phyloP scores from a whole-genome alignment of 2,888 invertebrate species.

The Caenorhabditis sp. region DNA sequence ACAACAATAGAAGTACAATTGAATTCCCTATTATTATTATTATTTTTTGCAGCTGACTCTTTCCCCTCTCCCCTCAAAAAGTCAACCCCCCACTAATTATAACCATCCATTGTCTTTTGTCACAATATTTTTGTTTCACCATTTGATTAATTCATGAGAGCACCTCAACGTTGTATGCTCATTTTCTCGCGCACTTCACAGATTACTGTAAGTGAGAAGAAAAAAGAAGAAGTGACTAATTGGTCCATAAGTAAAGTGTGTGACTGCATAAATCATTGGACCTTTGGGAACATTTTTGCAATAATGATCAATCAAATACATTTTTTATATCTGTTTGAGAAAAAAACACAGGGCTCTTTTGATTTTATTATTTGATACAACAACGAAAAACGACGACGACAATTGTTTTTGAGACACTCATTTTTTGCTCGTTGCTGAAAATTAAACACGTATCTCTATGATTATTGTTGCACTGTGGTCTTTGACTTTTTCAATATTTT shows the following conservation, averaged over 20 bases:
- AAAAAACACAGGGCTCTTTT: not conserved
- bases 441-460: not conserved
- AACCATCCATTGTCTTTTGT: not conserved
- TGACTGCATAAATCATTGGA: not conserved
- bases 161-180: not conserved
- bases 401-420: not conserved
- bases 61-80: not conserved
- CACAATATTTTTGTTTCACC: not conserved
- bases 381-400: not conserved
- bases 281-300: not conserved
- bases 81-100: not conserved
- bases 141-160: not conserved
- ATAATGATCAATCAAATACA: not conserved
- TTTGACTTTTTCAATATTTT: too few species aligned
- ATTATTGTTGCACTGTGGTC: too few species aligned
- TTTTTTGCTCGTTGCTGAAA: not conserved
- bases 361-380: not conserved
- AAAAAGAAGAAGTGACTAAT: not conserved
- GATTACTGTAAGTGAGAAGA: conserved; percentile 1
- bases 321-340: not conserved
- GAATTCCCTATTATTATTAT: not conserved
- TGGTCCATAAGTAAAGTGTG: not conserved
- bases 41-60: not conserved
- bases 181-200: not conserved
- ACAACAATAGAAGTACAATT: not conserved